Evolutionary conservation across 2,113 vertebrate genomes (phyloP).

Genomic region (Spheniscus mendiculus): DNA sequence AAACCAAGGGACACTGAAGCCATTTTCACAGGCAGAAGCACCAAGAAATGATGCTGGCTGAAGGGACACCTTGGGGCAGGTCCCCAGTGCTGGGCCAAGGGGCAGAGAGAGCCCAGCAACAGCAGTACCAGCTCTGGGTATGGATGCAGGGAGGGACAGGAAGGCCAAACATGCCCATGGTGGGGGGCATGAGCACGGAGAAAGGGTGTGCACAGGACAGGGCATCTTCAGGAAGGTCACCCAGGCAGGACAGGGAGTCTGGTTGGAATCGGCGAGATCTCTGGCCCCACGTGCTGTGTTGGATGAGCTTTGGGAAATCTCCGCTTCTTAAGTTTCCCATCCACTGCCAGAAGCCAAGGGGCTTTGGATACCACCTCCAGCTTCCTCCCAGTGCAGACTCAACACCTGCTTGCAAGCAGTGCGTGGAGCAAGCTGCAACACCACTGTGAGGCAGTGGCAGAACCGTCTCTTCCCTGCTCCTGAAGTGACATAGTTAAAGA

Average conservation of each 20-base stretch:
- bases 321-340: neutral
- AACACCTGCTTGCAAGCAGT: neutral
- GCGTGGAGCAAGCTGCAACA: neutral
- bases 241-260: neutral
- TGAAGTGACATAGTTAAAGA: neutral
- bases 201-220: neutral
- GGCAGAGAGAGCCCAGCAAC: neutral
- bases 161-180: neutral
- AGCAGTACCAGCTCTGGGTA: neutral
- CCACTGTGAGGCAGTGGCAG: neutral
- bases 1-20: neutral
- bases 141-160: neutral
- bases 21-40: neutral
- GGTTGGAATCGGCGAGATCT: rapidly evolving
- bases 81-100: neutral
- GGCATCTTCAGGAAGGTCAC: neutral
- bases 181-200: neutral
- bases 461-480: neutral
- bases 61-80: neutral
- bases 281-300: too few relatives aligned
- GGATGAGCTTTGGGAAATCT: neutral
- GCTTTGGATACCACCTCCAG: neutral
- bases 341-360: neutral
- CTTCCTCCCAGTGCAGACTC: neutral
- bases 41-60: neutral